These are phyloP conservation scores for Eciton burchellii DNA, from an alignment of 1,140 invertebrate genomes.

Conservation along the genomic window DNA sequence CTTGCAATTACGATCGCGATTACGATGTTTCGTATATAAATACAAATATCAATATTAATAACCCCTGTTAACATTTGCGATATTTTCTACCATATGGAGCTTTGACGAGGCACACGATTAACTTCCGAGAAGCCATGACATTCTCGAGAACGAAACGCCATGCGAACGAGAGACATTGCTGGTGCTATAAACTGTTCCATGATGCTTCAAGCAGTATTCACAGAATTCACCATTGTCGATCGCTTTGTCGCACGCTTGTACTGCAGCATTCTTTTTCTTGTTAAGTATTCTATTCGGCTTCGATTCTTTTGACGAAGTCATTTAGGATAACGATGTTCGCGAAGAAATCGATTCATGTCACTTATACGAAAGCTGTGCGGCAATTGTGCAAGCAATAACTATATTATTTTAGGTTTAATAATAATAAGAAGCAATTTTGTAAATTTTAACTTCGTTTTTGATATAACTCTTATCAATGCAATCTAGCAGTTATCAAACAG, in stretches of 20 bases:
- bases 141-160: background rate
- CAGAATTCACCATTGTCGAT: constrained; percentile 23
- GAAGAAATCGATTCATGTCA: constrained; percentile 5
- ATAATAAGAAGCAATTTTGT: background rate
- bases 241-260: constrained; percentile 9
- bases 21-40: no score
- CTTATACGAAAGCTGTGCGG: background rate
- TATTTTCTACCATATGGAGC: no score
- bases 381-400: background rate
- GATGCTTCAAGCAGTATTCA: constrained; percentile 64
- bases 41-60: no score
- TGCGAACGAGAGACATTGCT: background rate
- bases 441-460: background rate
- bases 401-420: background rate
- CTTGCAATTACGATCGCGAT: no score
- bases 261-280: background rate
- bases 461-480: background rate
- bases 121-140: no score
- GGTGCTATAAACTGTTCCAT: background rate
- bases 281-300: constrained; percentile 7
- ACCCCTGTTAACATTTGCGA: no score
- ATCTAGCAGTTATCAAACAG: background rate
- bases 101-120: no score
- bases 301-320: background rate
- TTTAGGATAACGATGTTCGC: background rate